Conservation (phyloP, 2,888 invertebrate genomes). For the Amblyjoppa fuscipennis region DNA sequence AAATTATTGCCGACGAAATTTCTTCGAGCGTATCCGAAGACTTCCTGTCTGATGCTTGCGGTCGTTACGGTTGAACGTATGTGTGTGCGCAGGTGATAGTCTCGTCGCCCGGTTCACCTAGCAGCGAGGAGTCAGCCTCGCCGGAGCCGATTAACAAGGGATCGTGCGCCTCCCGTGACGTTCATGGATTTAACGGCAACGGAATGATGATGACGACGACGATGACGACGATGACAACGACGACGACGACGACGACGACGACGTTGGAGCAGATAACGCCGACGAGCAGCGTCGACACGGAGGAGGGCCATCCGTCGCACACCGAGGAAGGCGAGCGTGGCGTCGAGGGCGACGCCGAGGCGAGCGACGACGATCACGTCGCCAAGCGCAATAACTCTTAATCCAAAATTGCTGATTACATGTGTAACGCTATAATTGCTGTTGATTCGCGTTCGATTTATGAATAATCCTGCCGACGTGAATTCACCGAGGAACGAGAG, state of each 20-base stretch:
- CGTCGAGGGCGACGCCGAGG: slow-evolving; percentile 87
- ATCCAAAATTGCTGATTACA: slow-evolving; percentile 52
- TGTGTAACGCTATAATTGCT: slow-evolving; percentile 52
- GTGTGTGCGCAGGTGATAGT: slow-evolving; percentile 87
- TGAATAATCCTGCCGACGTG: slow-evolving; percentile 26
- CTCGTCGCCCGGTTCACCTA: slow-evolving; percentile 94
- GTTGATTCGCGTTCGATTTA: slow-evolving; percentile 43
- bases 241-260: slow-evolving; percentile 78
- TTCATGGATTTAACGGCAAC: slow-evolving; percentile 64
- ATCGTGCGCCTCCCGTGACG: slow-evolving; percentile 84
- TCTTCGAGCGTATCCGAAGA: not conserved
- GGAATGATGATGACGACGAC: slow-evolving; percentile 83
- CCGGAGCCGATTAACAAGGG: slow-evolving; percentile 91
- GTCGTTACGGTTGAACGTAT: slow-evolving; percentile 52
- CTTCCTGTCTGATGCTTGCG: slow-evolving; percentile 24
- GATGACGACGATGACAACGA: slow-evolving; percentile 84
- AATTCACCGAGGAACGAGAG: slow-evolving; percentile 43
- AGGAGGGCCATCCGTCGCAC: slow-evolving; percentile 86
- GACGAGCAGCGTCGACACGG: slow-evolving; percentile 87
- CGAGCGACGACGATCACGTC: slow-evolving; percentile 86
- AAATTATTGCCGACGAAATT: not conserved
- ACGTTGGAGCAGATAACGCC: slow-evolving; percentile 87
- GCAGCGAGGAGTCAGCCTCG: slow-evolving; percentile 93
- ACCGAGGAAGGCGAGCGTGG: slow-evolving; percentile 87
- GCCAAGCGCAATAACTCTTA: slow-evolving; percentile 73